Conservation (phyloP, 2,797 vertebrate species). For the Notolabrus celidotus region DNA sequence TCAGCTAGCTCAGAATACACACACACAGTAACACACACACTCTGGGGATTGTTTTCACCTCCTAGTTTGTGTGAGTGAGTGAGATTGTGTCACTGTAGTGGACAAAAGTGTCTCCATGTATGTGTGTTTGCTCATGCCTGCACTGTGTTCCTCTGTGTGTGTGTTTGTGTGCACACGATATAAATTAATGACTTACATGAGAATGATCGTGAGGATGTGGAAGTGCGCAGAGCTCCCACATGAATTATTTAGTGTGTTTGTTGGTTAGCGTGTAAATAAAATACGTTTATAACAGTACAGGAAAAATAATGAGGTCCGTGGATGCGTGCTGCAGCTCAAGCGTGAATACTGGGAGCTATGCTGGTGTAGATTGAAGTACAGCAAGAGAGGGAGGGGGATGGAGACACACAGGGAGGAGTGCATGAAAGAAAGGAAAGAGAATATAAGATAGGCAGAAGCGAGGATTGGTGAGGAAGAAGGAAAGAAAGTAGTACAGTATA, state of each 20-base stretch:
- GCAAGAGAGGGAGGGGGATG: constrained; percentile 1
- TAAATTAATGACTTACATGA: constrained; percentile 36
- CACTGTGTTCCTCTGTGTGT: too few relatives aligned
- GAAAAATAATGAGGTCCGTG: constrained; percentile 16
- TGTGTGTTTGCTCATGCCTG: constrained; percentile 21
- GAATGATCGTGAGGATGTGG: constrained; percentile 26
- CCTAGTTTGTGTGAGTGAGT: constrained; percentile 30
- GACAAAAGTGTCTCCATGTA: constrained; percentile 9
- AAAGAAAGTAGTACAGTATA: constrained; percentile 10
- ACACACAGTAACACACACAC: constrained; percentile 18
- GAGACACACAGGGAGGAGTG: constrained; percentile 3
- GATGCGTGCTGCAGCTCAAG: constrained; percentile 11
- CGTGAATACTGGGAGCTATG: constrained; percentile 5
- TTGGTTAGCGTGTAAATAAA: constrained; percentile 6
- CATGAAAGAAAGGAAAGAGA: not conserved
- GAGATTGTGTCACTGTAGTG: constrained; percentile 21
- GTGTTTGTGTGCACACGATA: constrained; percentile 1
- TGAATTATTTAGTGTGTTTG: constrained; percentile 65
- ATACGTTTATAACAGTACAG: constrained; percentile 25
- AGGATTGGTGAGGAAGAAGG: not conserved
- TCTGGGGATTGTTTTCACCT: constrained; percentile 53
- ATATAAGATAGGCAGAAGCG: not conserved
- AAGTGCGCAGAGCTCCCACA: constrained; percentile 25
- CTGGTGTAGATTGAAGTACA: constrained; percentile 6
- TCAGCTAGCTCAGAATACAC: constrained; percentile 47